phyloP scores from a whole-genome alignment of 1,140 invertebrate genomes.

The Thereuonema tuberculata region DNA sequence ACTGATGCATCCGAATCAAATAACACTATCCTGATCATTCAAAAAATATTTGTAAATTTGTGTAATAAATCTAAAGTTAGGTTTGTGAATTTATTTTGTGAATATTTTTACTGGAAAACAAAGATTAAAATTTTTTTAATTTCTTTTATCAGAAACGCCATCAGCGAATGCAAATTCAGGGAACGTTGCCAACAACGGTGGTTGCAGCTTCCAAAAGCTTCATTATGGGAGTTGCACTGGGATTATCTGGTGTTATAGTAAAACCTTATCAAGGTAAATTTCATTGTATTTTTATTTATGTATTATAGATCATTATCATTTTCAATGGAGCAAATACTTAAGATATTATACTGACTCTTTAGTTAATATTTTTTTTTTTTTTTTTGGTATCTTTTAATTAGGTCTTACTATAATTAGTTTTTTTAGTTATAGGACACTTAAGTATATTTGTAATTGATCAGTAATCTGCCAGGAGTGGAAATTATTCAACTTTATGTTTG shows the following conservation, averaged over 20 bases:
- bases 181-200: conserved; percentile 42
- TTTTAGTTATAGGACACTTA: too few relatives aligned
- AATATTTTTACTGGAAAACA: conserved; percentile 2
- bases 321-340: too few relatives aligned
- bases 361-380: not conserved
- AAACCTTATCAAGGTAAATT: conserved; percentile 47
- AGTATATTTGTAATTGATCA: too few relatives aligned
- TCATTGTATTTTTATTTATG: too few relatives aligned
- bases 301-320: too few relatives aligned
- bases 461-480: too few relatives aligned
- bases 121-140: conserved; percentile 3
- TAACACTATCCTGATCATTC: too few relatives aligned
- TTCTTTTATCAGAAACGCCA: conserved; percentile 32
- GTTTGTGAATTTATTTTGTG: not conserved
- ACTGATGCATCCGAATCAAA: too few relatives aligned
- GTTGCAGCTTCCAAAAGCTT: conserved; percentile 42
- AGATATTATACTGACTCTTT: not conserved
- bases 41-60: too few relatives aligned
- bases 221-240: conserved; percentile 47
- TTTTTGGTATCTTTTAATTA: too few relatives aligned
- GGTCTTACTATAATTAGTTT: too few relatives aligned
- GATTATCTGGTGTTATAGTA: conserved; percentile 50
- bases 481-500: too few relatives aligned
- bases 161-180: conserved; percentile 35
- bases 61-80: not conserved